Evolutionary conservation across 2,797 vertebrate genomes (phyloP).

Genomic region (Gorsachius magnificus): DNA sequence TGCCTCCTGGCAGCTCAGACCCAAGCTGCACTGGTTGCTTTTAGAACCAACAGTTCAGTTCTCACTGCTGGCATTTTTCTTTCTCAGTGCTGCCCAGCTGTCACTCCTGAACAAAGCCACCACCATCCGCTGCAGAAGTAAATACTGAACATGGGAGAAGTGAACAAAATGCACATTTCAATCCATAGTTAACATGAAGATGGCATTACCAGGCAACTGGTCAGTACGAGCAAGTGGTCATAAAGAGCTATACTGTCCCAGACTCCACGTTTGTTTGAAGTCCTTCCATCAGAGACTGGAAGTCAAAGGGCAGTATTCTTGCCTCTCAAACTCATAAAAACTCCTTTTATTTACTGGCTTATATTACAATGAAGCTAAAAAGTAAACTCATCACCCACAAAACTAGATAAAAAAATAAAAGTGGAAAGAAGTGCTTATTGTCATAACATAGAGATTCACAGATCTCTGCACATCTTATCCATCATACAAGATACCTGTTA

Average conservation of each 20-base stretch:
- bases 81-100: not conserved
- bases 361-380: slow-evolving; percentile 18
- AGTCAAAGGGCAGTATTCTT: not conserved
- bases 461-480: slow-evolving; percentile 9
- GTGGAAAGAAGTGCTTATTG: slow-evolving; percentile 24
- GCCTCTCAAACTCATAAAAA: not conserved
- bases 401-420: slow-evolving; percentile 27
- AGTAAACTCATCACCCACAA: slow-evolving; percentile 41
- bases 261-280: not conserved
- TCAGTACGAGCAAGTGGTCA: not conserved
- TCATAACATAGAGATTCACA: not conserved
- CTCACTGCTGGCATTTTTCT: not conserved
- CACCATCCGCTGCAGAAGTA: not conserved
- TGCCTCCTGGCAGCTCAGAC: not conserved
- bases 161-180: not conserved
- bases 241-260: not conserved
- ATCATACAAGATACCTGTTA: not conserved
- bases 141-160: not conserved
- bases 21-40: not conserved
- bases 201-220: not conserved
- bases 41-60: not conserved
- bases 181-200: not conserved
- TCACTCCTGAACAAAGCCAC: not conserved
- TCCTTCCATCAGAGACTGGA: not conserved
- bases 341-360: slow-evolving; percentile 49